Percentiles rank a stretch among this genome's conserved stretches.
Evolutionary conservation across 2,113 vertebrate genomes (phyloP).

Genomic region (Thunnus thynnus): DNA sequence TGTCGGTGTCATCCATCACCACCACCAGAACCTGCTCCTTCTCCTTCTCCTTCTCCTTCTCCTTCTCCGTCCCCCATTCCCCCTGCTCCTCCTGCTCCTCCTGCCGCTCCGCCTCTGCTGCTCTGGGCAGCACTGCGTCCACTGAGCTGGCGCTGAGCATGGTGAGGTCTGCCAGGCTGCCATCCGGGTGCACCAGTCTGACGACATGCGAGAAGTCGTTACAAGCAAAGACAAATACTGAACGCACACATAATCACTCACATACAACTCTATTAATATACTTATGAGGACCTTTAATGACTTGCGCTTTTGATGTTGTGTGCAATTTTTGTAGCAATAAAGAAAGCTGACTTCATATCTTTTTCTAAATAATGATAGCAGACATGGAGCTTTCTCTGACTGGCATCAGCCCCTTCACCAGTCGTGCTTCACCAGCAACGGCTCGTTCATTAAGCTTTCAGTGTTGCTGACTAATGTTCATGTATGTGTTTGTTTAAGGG

Average conservation of each 20-base stretch:
- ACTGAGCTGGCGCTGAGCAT: conserved; percentile 90
- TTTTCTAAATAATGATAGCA: background rate
- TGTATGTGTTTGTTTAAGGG: no score
- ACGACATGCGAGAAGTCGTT: background rate
- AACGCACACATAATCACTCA: background rate
- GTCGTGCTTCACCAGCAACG: no score
- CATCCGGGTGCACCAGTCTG: conserved; percentile 95
- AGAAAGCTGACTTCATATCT: no score
- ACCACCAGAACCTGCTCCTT: conserved; percentile 80
- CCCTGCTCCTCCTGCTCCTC: conserved; percentile 56
- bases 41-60: conserved; percentile 78
- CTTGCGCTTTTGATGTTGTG: background rate
- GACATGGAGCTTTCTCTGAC: no score
- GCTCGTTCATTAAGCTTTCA: no score
- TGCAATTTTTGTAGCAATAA: no score
- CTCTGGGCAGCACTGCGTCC: conserved; percentile 74
- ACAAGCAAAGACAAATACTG: background rate
- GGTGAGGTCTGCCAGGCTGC: conserved; percentile 94
- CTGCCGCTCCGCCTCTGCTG: conserved; percentile 59
- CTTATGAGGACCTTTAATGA: conserved; percentile 60
- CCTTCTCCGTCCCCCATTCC: conserved; percentile 70
- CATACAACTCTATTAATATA: conserved; percentile 44
- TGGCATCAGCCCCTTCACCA: no score
- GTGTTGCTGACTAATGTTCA: no score
- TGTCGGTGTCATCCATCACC: conserved; percentile 74